Conservation (phyloP, 2,888 invertebrate species). For the Idaea straminata region DNA sequence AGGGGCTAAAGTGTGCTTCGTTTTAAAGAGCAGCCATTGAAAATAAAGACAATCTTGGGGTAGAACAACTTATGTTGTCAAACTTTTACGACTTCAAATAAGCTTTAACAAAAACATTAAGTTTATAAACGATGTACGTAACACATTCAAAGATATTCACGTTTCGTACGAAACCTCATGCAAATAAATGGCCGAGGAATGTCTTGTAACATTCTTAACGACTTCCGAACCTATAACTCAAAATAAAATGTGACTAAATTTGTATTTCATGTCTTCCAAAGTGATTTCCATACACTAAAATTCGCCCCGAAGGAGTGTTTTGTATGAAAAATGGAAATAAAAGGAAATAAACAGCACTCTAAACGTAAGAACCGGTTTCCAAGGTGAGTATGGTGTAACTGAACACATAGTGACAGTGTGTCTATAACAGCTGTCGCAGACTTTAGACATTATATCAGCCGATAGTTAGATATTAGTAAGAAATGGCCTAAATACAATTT, state of each 20-base stretch:
- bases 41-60: neutral
- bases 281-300: constrained; percentile 27
- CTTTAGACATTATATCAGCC: neutral
- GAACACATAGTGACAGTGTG: neutral
- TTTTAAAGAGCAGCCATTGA: neutral
- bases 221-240: constrained; percentile 16
- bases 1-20: neutral
- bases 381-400: constrained; percentile 32
- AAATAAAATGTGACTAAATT: constrained; percentile 21
- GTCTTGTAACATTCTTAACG: neutral
- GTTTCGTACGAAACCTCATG: neutral
- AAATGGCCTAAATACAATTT: neutral
- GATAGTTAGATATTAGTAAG: neutral
- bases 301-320: constrained; percentile 23
- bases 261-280: constrained; percentile 20
- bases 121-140: neutral
- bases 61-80: neutral
- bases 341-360: constrained; percentile 28
- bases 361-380: constrained; percentile 30
- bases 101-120: neutral
- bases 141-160: constrained; percentile 1
- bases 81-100: neutral
- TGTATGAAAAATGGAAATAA: constrained; percentile 27
- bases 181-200: neutral
- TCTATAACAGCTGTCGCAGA: neutral